Conservation (phyloP, 2,113 vertebrate species). For the Sander vitreus region DNA sequence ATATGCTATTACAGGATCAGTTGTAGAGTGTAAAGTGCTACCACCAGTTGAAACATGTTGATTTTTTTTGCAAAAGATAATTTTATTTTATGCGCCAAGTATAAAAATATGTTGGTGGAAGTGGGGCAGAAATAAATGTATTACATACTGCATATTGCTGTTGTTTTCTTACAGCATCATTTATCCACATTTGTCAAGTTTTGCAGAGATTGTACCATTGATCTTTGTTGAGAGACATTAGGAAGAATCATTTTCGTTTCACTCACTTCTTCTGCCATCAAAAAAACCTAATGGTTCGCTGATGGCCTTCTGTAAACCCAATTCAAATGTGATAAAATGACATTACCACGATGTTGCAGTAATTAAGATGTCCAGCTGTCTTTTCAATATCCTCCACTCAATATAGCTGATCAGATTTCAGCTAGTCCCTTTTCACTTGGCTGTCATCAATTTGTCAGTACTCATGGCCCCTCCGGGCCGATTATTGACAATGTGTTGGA, state of each 20-base stretch:
- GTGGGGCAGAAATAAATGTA: background rate
- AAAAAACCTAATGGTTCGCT: conserved; percentile 19
- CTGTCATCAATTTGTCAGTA: conserved; percentile 52
- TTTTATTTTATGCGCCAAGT: background rate
- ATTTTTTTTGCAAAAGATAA: background rate
- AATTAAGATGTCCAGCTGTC: conserved; percentile 62
- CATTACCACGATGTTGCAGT: conserved; percentile 50
- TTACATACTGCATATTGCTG: background rate
- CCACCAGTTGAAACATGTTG: background rate
- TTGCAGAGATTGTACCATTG: background rate
- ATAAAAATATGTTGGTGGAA: background rate
- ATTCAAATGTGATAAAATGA: conserved; percentile 54
- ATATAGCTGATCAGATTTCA: conserved; percentile 72
- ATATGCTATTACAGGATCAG: background rate
- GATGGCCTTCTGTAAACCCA: conserved; percentile 31
- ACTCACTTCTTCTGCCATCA: conserved; percentile 24
- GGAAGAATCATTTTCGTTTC: background rate
- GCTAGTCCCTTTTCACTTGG: conserved; percentile 44
- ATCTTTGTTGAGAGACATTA: conserved; percentile 13
- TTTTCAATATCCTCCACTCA: conserved; percentile 61
- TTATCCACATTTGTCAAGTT: background rate
- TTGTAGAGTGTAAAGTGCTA: background rate
- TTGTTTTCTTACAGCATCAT: background rate
- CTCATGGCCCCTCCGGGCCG: conserved; percentile 40
- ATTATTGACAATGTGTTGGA: conserved; percentile 66